phyloP scores from a whole-genome alignment of 2,797 vertebrate species.

The Rhyacichthys aspro region DNA sequence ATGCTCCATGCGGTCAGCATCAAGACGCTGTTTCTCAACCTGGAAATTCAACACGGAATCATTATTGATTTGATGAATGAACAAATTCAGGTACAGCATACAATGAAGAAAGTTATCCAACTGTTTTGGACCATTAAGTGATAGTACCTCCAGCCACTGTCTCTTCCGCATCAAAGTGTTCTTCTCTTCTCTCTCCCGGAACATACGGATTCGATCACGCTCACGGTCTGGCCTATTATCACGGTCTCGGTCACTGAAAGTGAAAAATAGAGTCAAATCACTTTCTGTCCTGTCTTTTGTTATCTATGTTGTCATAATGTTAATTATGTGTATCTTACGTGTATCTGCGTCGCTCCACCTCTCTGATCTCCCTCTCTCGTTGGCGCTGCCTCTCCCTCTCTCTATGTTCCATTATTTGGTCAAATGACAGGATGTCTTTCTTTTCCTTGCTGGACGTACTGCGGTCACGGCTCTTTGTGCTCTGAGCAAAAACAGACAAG shows the following conservation, averaged over 20 bases:
- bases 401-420: slow-evolving; percentile 97
- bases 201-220: slow-evolving; percentile 87
- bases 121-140: background rate
- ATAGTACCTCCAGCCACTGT: slow-evolving; percentile 83
- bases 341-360: slow-evolving; percentile 88
- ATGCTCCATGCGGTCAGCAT: slow-evolving; percentile 90
- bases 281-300: background rate
- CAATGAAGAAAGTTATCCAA: too few relatives aligned
- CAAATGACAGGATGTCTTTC: slow-evolving; percentile 95
- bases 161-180: slow-evolving; percentile 88
- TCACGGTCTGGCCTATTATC: slow-evolving; percentile 85
- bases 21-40: slow-evolving; percentile 89
- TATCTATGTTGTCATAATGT: too few relatives aligned
- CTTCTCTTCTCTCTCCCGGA: slow-evolving; percentile 88
- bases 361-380: slow-evolving; percentile 91
- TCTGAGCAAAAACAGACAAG: slow-evolving; percentile 71
- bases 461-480: slow-evolving; percentile 90
- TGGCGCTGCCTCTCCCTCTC: slow-evolving; percentile 94
- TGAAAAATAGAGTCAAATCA: background rate
- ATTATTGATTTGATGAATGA: background rate
- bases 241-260: slow-evolving; percentile 70
- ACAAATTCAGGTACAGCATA: background rate
- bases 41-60: slow-evolving; percentile 20
- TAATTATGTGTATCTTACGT: slow-evolving; percentile 59
- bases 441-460: slow-evolving; percentile 91